Conservation (phyloP, 2,797 vertebrate species). For the Chrysocyon brachyurus region DNA sequence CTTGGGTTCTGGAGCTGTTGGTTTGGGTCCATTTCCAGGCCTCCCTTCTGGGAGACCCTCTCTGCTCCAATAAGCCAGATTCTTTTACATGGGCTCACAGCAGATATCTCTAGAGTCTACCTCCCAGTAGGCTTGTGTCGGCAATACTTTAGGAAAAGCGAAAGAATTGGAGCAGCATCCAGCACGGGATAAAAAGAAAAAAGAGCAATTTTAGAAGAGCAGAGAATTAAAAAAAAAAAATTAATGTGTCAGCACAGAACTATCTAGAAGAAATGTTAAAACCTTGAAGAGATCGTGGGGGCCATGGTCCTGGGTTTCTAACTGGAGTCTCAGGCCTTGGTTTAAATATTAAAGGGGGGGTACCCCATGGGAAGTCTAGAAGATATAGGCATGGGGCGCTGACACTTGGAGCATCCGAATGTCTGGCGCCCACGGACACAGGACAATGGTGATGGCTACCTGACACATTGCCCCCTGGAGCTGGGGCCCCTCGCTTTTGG, state of each 20-base stretch:
- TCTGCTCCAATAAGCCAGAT: neutral
- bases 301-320: neutral
- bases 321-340: neutral
- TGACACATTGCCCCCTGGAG: neutral
- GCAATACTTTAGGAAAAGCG: neutral
- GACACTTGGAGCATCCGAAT: neutral
- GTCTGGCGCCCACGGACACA: rapidly evolving
- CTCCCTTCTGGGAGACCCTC: neutral
- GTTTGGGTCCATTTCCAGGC: neutral
- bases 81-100: neutral
- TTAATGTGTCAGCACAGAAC: neutral
- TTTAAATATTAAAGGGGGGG: neutral
- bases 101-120: neutral
- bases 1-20: neutral
- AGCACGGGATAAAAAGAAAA: neutral
- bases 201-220: neutral
- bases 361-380: neutral
- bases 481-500: neutral
- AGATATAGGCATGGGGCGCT: too few species aligned
- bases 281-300: too few species aligned
- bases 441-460: neutral
- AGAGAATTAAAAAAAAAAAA: neutral
- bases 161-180: neutral
- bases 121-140: neutral
- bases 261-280: neutral